Percentiles rank a stretch among this genome's conserved stretches.
Conservation (phyloP, 2,797 vertebrate species). For the Lutjanus campechanus region DNA sequence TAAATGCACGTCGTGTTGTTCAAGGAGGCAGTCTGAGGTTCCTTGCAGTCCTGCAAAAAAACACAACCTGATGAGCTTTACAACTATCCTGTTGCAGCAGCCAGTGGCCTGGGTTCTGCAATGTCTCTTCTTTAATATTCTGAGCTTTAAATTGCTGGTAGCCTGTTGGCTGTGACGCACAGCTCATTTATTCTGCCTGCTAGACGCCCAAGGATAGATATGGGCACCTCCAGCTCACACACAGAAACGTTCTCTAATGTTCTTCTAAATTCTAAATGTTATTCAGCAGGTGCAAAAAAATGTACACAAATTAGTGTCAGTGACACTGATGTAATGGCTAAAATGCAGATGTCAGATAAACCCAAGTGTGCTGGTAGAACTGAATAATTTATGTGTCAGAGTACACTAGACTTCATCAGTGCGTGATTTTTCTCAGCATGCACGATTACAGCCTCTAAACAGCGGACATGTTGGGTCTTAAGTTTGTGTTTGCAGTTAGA, state of each 20-base stretch:
- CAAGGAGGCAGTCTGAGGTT: too few species aligned
- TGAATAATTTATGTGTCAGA: conserved; percentile 10
- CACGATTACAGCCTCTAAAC: neutral
- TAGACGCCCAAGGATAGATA: conserved; percentile 27
- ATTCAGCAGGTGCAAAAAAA: neutral
- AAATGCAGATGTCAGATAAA: neutral
- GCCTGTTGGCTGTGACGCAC: conserved; percentile 29
- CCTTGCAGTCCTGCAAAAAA: neutral
- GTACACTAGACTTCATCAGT: neutral
- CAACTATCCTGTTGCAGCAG: neutral
- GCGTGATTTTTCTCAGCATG: neutral
- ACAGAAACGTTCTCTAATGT: neutral
- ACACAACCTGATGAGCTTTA: neutral
- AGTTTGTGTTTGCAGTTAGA: conserved; percentile 11
- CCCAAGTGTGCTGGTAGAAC: neutral
- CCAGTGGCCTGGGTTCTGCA: neutral
- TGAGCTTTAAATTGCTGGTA: conserved; percentile 19
- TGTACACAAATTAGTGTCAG: neutral
- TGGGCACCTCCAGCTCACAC: neutral
- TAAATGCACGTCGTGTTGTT: neutral
- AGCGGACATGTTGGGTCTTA: neutral
- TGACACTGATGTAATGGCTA: neutral
- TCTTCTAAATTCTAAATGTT: too few species aligned
- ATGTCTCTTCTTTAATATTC: conserved; percentile 26
- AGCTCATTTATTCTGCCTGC: conserved; percentile 16